Evolutionary conservation across 2,113 vertebrate species (phyloP).

Genomic region (Istiophorus platypterus): DNA sequence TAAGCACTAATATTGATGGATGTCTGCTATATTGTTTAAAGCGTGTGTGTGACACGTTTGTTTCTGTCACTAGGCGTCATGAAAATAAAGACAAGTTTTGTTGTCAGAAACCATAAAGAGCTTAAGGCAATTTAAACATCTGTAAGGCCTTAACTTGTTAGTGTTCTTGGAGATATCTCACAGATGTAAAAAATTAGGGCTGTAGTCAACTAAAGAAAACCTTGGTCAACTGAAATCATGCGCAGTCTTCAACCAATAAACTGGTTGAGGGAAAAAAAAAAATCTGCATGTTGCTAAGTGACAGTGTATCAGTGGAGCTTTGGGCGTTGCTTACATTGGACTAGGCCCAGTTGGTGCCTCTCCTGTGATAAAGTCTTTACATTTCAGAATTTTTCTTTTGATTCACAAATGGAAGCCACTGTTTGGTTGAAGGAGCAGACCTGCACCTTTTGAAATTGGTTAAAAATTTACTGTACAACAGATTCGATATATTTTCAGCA

Average conservation of each 20-base stretch:
- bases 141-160: background rate
- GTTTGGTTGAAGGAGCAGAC: background rate
- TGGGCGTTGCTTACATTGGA: conserved; percentile 7
- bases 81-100: background rate
- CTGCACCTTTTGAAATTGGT: background rate
- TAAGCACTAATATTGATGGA: background rate
- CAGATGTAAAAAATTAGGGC: background rate
- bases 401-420: background rate
- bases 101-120: background rate
- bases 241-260: no score
- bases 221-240: no score
- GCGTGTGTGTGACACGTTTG: background rate
- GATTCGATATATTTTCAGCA: conserved; percentile 12
- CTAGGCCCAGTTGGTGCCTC: conserved; percentile 4
- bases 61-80: conserved; percentile 10
- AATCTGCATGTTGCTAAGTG: conserved; percentile 1
- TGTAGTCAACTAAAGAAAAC: no score
- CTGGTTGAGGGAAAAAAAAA: no score
- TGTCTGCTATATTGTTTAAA: background rate
- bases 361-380: background rate
- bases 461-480: background rate
- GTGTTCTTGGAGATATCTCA: conserved; percentile 14
- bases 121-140: conserved; percentile 28
- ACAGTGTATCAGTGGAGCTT: conserved; percentile 17
- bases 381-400: background rate